Evolutionary conservation across 2,113 vertebrate species (phyloP).

Genomic region (Muntiacus muntjak): DNA sequence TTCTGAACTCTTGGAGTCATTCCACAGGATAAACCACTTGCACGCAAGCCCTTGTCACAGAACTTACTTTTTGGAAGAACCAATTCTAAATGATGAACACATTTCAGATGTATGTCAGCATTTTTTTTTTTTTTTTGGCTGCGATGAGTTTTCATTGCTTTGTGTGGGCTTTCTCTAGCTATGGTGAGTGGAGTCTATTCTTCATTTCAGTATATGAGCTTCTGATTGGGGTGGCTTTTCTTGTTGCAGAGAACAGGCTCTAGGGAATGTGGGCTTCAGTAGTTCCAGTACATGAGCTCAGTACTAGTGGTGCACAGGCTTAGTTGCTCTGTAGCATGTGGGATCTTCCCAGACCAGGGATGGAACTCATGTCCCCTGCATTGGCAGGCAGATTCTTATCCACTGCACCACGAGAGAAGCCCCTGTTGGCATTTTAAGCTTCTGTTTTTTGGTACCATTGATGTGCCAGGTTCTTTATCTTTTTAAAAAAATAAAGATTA

Average conservation of each 20-base stretch:
- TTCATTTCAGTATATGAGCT: background rate
- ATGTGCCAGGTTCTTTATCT: background rate
- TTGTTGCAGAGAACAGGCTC: background rate
- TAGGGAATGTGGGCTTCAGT: background rate
- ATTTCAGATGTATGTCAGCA: background rate
- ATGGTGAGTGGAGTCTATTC: background rate
- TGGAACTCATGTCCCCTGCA: background rate
- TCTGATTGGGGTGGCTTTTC: background rate
- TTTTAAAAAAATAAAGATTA: conserved; percentile 2
- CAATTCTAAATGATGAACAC: background rate
- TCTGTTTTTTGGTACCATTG: background rate
- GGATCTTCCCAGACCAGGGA: background rate
- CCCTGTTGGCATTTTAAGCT: background rate
- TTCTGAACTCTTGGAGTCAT: background rate
- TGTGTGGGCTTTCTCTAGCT: background rate
- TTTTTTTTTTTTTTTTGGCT: background rate
- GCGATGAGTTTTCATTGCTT: background rate
- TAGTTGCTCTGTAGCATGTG: background rate
- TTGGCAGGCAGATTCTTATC: background rate
- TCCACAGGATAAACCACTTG: background rate
- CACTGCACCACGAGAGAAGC: background rate
- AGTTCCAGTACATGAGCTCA: background rate
- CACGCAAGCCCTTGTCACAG: background rate
- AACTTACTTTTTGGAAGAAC: background rate
- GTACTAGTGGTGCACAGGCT: background rate